Evolutionary conservation across 1,140 invertebrate genomes (phyloP), one percentile per base, ranked within the genome.

Genomic region (Bombus confusus): DNA sequence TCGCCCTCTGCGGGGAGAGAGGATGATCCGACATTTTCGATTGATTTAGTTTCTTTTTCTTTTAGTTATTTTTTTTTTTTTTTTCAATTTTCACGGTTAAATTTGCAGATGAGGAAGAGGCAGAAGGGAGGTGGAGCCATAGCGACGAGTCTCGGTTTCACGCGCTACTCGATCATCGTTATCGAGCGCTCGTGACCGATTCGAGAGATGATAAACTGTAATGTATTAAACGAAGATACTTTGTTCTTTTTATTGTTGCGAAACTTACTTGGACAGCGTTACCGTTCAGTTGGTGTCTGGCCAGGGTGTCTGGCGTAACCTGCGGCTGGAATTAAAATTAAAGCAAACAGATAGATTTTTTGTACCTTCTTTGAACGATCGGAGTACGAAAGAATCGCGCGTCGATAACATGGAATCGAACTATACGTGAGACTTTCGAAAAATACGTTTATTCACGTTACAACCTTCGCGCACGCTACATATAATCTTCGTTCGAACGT

Each of bases 101-200:
- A 43, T 52, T 79, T 62, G 31, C 39, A 22, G 76, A 91, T 41
- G 84, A 82, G 86, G 91, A 91, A 92, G 92, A 93, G 92, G 90
- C 91, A 92, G 92, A 93, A 92, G 92, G 91, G 91, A 94, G 93
- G 92, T 94, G 92, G 92, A 94, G 84, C 89, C 88, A 91, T 75
- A 91, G 91, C 91, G 83, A 90, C 79, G 74, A 78, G 69, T 39
- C 15, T 43, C 52, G 52, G n/a, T 64, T 34, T 75, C 72, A 31
- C 72, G 59, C 31, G 59, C 25, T 47, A 12, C n/a, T 82, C n/a
- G 43, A 69, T 37, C 43, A 18, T 74, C 52, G 80, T 82, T 22
- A 47, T 82, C 69, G 69, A 73, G 34, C 12, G 22, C 15, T 64
- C 80, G 71, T 39, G 69, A 74, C 39, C 68, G 80, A 62, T 74